Conservation (phyloP, 2,113 vertebrate species). For the Marcusenius ussheri region DNA sequence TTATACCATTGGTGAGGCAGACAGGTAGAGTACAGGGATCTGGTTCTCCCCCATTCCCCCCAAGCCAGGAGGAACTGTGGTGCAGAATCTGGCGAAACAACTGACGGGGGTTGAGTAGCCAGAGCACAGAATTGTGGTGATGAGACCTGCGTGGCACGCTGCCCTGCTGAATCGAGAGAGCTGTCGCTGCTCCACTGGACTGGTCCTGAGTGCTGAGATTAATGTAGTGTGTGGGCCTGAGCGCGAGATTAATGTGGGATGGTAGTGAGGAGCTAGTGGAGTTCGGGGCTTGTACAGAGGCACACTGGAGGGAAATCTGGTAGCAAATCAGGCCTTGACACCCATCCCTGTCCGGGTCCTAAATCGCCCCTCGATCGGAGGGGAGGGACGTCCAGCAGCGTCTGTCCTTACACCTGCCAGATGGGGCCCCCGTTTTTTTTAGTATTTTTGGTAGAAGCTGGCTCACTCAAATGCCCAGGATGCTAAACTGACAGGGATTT, state of each 20-base stretch:
- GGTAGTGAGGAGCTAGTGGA: background rate
- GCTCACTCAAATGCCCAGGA: slow-evolving; percentile 31
- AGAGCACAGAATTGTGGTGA: background rate
- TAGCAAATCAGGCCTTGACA: background rate
- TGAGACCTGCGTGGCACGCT: background rate
- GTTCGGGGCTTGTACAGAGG: background rate
- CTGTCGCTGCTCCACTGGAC: background rate
- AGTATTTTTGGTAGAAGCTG: slow-evolving; percentile 39
- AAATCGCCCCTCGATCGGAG: background rate
- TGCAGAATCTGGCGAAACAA: background rate
- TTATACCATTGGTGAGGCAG: slow-evolving; percentile 17
- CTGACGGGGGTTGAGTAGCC: background rate
- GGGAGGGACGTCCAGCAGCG: background rate
- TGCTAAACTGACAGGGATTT: slow-evolving; percentile 46
- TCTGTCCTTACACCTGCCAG: background rate
- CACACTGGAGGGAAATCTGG: background rate
- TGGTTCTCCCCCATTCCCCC: background rate
- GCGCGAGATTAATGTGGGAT: background rate
- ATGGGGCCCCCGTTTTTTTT: slow-evolving; percentile 4
- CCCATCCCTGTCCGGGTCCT: background rate
- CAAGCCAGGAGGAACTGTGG: background rate
- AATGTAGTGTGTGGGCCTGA: background rate
- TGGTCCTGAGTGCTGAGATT: background rate
- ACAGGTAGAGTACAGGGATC: background rate
- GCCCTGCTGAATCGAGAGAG: slow-evolving; percentile 18